Conservation (phyloP, 2,797 vertebrate genomes). For the Thripadectes ignobilis region DNA sequence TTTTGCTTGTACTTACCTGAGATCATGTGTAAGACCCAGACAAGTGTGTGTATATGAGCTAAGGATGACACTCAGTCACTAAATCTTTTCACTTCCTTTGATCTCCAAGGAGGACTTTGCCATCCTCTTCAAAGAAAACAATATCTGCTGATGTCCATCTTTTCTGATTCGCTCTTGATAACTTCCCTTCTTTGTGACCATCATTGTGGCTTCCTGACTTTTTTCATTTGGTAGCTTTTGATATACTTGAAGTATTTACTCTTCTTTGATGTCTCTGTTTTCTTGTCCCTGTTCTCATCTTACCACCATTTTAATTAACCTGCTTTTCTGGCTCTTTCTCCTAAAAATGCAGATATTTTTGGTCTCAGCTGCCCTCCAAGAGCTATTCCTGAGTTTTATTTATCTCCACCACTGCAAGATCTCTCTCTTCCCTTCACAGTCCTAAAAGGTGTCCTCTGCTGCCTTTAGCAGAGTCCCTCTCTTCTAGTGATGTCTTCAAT, state of each 20-base stretch:
- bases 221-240: background rate
- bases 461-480: background rate
- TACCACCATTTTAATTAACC: background rate
- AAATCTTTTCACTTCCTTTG: conserved; percentile 22
- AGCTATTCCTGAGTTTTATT: background rate
- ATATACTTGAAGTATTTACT: background rate
- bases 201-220: background rate
- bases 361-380: background rate
- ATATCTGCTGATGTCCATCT: background rate
- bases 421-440: background rate
- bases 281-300: background rate
- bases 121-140: conserved; percentile 22
- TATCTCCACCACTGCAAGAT: background rate
- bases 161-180: background rate
- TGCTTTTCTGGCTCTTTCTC: background rate
- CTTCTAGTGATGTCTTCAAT: background rate
- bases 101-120: background rate
- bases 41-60: background rate
- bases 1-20: background rate
- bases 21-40: background rate
- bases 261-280: background rate
- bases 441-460: background rate
- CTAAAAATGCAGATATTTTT: background rate
- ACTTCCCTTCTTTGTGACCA: background rate
- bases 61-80: background rate